Base-by-base conservation (phyloP, 2,797 vertebrate genomes). In the Poeciliopsis gracilis region DNA sequence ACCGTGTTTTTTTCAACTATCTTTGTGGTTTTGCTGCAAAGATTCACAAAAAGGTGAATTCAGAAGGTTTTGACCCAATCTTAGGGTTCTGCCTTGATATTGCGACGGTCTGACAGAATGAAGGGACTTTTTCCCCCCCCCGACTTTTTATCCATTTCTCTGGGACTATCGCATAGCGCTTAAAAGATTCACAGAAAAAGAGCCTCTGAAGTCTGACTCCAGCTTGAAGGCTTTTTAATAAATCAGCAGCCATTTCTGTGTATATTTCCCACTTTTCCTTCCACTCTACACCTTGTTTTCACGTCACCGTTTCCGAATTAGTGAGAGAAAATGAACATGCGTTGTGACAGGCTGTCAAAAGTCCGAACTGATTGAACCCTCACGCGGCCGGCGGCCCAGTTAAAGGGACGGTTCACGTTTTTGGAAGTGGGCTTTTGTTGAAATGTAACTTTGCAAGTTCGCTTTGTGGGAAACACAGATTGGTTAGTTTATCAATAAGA, bases 101-200 rank as follows among this genome's bases (percentile, higher is more conserved):
- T 61, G 33, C 5, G 55, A 6, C 49, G 70, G 41, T 18, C 11
- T 28, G 55, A 30, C n/a, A 5, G 55, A 59, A 30, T 20, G 8
- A 38, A 66, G 61, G 4, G 7, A 30, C 20, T 38, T 55, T 38
- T n/a, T 33, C 45, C 33, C 23, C 33, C 23, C 45, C 36, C 36
- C 0, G 49, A 28, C 47, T 41, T 43, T 51, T 10, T 18, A 13
- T 18, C 23, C 25, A 28, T 67, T 49, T 67, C 45, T 76, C 30
- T 41, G 23, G 61, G 43, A n/a, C 0, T 25, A 55, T 13, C 7
- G 12, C 36, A 38, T 4, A 75, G 11, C 33, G 30, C 13, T 67
- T 51, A 18, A 67, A 76, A 67, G 23, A 76, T 76, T 67, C 46
- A 69, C 36, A 69, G 36, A 59, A 61, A 20, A 45, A 28, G 38